Evolutionary conservation across 2,113 vertebrate genomes (phyloP).

Genomic region (Delphinapterus leucas): DNA sequence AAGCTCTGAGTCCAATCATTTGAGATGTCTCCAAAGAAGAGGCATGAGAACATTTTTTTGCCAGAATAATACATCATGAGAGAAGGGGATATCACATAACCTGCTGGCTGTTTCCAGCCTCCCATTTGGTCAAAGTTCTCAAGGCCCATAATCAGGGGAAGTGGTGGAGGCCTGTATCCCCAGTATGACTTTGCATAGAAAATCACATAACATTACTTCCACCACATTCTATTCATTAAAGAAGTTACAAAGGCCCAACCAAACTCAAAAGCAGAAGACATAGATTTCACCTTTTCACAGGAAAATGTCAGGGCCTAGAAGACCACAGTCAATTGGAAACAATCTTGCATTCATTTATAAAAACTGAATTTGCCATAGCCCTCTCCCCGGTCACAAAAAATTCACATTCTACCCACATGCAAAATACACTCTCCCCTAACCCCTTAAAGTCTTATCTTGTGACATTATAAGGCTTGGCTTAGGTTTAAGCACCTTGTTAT

Average conservation of each 20-base stretch:
- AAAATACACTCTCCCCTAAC: not conserved
- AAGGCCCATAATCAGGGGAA: not conserved
- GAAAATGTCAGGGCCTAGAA: not conserved
- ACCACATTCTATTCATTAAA: not conserved
- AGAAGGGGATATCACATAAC: not conserved
- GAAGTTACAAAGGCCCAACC: not conserved
- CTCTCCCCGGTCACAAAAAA: not conserved
- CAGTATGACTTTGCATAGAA: not conserved
- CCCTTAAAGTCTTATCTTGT: not conserved
- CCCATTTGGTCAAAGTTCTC: not conserved
- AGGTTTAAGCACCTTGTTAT: not conserved
- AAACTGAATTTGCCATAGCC: not conserved
- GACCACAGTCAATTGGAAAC: not conserved
- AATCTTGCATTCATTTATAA: not conserved
- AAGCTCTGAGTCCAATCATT: not conserved
- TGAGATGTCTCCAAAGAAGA: not conserved
- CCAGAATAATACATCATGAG: not conserved
- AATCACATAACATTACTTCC: not conserved
- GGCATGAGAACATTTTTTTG: not conserved
- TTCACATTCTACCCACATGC: not conserved
- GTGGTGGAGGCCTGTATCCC: not conserved
- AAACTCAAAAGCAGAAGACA: not conserved
- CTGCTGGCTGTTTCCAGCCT: not conserved
- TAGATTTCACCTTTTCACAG: not conserved
- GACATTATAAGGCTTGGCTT: not conserved